Evolutionary conservation across 2,888 invertebrate species (phyloP), one percentile per base, ranked within the genome.

Genomic region (Dinocampus coccinellae): DNA sequence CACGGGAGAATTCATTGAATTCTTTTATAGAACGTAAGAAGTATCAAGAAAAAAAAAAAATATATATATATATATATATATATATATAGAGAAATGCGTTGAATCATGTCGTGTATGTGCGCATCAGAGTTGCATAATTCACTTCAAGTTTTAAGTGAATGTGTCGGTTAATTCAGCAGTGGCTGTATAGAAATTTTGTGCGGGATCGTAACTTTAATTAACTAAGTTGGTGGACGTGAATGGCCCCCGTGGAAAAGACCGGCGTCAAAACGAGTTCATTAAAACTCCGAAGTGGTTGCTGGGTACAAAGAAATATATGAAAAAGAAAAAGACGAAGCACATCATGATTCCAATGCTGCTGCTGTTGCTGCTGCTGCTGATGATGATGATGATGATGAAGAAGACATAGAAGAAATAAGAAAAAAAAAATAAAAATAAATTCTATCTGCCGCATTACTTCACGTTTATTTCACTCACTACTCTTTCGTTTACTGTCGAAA

Each of bases 181-280:
- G 7, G 47, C 65, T 47, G 64, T 53, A 47, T 24, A 11, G 39
- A 20, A 47, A n/a, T 47, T 47, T n/a, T 13, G 33, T 16, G 57
- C 57, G 65, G 24, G 60, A 53, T 66, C 70, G 66, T 39, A 65
- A 61, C 52, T 66, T 66, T 57, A 66, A 70, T 65, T 64, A 58
- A 65, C 55, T 34, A 55, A 63, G 36, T 36, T 29, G 58, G 53
- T 53, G 70, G 57, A 70, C 52, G 62, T 53, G 61, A 64, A 69
- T 71, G 58, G 73, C 70, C 71, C 68, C 71, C 68, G 64, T 65
- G 70, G 71, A 62, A 74, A 71, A 73, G 75, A 69, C 60, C 69
- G 73, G 80, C 79, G 79, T 83, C 81, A 82, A 83, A 84, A 83
- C 82, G 82, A 83, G 84, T 84, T 85, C 83, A 84, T 84, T 85